phyloP scores from a whole-genome alignment of 2,797 vertebrate genomes.

The Todus mexicanus region DNA sequence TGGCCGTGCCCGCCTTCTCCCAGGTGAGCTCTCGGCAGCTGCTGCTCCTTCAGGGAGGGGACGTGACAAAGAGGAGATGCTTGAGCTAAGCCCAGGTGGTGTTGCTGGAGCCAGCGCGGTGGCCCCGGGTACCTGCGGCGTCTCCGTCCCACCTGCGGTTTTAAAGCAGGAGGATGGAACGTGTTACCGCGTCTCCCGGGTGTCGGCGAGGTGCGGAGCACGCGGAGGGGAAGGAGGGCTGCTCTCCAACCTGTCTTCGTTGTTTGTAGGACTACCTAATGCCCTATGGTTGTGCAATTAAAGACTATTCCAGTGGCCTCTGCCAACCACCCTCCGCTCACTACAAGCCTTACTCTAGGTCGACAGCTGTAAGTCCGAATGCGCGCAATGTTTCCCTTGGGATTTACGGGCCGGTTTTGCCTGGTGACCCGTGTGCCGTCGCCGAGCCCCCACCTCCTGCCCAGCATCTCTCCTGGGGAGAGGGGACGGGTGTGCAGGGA shows the following conservation, averaged over 20 bases:
- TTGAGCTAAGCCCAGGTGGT: background rate
- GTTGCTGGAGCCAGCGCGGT: rapidly evolving
- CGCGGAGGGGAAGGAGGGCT: background rate
- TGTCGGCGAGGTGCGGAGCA: background rate
- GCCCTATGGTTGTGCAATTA: constrained; percentile 71
- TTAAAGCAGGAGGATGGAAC: background rate
- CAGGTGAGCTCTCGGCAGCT: constrained; percentile 77
- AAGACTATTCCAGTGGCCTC: constrained; percentile 72
- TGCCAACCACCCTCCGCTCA: constrained; percentile 65
- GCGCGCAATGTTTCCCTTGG: constrained; percentile 54
- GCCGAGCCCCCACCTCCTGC: background rate
- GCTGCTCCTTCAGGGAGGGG: rapidly evolving
- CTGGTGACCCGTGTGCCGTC: background rate
- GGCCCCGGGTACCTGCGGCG: background rate
- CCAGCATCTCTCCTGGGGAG: background rate
- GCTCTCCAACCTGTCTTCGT: constrained; percentile 68
- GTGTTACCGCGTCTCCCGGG: background rate
- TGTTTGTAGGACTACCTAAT: constrained; percentile 74
- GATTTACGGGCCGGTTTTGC: constrained; percentile 17
- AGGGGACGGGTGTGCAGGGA: background rate
- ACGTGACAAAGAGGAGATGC: background rate
- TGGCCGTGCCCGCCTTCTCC: constrained; percentile 87
- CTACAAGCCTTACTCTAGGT: constrained; percentile 73
- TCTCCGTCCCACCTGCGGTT: background rate
- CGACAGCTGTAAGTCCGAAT: constrained; percentile 69